Conservation (phyloP, 2,888 invertebrate genomes). For the Theretra japonica region DNA sequence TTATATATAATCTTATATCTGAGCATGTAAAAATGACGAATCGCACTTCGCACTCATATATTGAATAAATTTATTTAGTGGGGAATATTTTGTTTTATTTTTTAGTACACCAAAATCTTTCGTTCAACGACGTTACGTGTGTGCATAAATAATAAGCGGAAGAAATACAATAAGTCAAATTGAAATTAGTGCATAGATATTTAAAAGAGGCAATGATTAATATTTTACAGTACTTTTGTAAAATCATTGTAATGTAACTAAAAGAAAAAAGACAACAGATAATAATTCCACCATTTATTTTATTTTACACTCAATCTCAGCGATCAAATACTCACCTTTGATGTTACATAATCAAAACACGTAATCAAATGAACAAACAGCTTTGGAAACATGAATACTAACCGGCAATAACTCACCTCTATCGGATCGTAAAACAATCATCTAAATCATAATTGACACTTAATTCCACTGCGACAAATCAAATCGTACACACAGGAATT, state of each 20-base stretch:
- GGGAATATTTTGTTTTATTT: slow-evolving; percentile 40
- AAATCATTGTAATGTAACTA: too few species aligned
- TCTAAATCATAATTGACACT: slow-evolving; percentile 21
- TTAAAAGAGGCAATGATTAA: too few species aligned
- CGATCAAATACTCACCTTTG: too few species aligned
- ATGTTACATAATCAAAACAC: not conserved
- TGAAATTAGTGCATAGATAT: too few species aligned
- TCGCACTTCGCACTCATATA: slow-evolving; percentile 49
- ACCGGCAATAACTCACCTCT: not conserved
- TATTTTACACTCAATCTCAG: not conserved
- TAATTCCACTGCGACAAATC: slow-evolving; percentile 21
- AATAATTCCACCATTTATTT: not conserved
- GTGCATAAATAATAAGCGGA: too few species aligned
- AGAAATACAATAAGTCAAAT: too few species aligned
- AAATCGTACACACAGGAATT: not conserved
- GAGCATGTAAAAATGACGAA: slow-evolving; percentile 55
- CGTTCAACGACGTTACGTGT: too few species aligned
- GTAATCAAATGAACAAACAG: not conserved
- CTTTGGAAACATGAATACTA: not conserved
- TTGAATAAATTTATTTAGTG: slow-evolving; percentile 54
- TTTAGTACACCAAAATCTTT: not conserved
- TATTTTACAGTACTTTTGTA: too few species aligned
- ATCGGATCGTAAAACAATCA: slow-evolving; percentile 7
- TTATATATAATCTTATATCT: not conserved
- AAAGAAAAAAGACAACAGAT: not conserved